These are phyloP conservation scores for Hemibagrus wyckioides DNA, from an alignment of 2,113 vertebrate species.

Conservation along the genomic window DNA sequence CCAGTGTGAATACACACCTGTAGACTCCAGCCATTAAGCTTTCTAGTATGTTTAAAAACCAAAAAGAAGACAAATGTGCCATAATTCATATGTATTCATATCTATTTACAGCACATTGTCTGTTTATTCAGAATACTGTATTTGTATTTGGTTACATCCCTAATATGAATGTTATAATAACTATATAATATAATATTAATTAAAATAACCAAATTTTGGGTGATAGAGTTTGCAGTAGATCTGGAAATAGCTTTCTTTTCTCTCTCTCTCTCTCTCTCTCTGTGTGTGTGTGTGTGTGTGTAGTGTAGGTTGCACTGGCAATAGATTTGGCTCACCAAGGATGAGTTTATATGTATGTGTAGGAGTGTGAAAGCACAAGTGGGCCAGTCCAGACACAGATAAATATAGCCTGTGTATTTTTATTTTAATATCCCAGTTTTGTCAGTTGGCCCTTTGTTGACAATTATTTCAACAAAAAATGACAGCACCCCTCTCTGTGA, in stretches of 20 bases:
- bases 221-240: background rate
- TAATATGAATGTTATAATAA: background rate
- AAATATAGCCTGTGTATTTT: conserved; percentile 25
- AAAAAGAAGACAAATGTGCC: background rate
- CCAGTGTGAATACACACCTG: background rate
- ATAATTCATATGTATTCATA: background rate
- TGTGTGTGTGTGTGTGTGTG: background rate
- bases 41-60: background rate
- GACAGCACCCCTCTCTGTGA: background rate
- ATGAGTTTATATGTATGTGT: conserved; percentile 35
- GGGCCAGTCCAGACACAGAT: conserved; percentile 12
- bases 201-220: conserved; percentile 9
- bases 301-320: conserved; percentile 12
- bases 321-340: conserved; percentile 10
- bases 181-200: too few relatives aligned
- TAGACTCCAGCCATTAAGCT: background rate
- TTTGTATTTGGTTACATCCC: background rate
- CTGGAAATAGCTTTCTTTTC: background rate
- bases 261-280: background rate
- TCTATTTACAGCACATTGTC: background rate
- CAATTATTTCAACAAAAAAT: conserved; percentile 4
- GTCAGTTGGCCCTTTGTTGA: conserved; percentile 19
- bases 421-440: conserved; percentile 33
- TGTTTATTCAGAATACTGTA: background rate
- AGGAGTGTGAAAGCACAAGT: conserved; percentile 41